These are phyloP conservation scores for Microchirus variegatus DNA, from an alignment of 2,797 vertebrate species.

Conservation along the genomic window DNA sequence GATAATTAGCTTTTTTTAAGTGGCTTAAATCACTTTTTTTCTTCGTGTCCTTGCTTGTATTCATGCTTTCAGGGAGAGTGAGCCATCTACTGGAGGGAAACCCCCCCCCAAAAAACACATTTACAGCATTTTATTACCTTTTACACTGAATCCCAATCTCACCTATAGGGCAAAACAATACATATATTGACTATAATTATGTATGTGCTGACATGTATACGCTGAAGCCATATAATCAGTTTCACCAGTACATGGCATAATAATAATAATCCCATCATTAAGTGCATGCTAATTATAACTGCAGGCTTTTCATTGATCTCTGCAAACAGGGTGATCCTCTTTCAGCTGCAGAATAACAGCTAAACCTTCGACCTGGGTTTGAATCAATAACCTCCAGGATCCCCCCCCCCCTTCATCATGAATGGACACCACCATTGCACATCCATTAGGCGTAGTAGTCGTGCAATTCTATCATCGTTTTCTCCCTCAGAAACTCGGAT, in stretches of 20 bases:
- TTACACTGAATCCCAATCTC: too few relatives aligned
- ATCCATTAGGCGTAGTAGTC: constrained; percentile 55
- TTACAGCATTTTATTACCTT: too few relatives aligned
- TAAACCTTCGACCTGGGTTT: constrained; percentile 79
- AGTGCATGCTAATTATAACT: constrained; percentile 79
- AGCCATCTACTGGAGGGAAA: too few relatives aligned
- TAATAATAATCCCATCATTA: constrained; percentile 76
- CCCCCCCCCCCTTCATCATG: constrained; percentile 44
- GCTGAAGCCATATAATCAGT: constrained; percentile 57
- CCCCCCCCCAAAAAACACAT: too few relatives aligned
- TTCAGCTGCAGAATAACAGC: constrained; percentile 79
- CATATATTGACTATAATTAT: constrained; percentile 31
- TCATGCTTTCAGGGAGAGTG: too few relatives aligned
- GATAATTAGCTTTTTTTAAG: too few relatives aligned
- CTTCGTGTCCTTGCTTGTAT: too few relatives aligned
- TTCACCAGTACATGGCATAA: constrained; percentile 53
- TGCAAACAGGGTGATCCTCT: constrained; percentile 74
- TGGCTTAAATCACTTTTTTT: too few relatives aligned
- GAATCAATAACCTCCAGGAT: constrained; percentile 77
- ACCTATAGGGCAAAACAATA: background rate
- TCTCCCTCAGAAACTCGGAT: constrained; percentile 37
- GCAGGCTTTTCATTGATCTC: constrained; percentile 81
- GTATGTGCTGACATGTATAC: constrained; percentile 41
- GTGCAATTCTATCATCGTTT: constrained; percentile 51
- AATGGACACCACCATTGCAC: constrained; percentile 51